Evolutionary conservation across 2,113 vertebrate genomes (phyloP), one percentile per base, ranked within the genome.

Genomic region (Lamprotornis superbus): DNA sequence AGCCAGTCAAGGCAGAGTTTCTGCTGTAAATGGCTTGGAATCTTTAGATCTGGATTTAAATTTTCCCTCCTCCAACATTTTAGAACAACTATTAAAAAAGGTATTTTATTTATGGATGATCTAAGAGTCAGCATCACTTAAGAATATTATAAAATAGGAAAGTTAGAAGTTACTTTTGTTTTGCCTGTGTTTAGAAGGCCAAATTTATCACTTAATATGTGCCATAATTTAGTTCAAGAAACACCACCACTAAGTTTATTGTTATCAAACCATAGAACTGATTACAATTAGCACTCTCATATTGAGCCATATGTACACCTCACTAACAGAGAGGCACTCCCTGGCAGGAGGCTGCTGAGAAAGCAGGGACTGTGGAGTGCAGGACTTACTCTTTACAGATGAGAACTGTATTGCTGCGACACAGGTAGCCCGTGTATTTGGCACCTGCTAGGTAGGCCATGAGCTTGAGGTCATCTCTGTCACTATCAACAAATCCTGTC

Each of bases 391-490:
- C 99, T 98, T 99, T 99, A 77, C 99, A 99, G 97, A 99, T 98
- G 98, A 99, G 99, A 46, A 99, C 98, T 0, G 99, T 99, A 97
- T 99, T 99, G 94, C 99, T 99, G 73, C 99, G 99, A 81, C 99
- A 99, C 53, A 99, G 97, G 78, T 99, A 99, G 44, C 99, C 99
- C 0, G 99, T 99, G 93, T 99, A 99, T 37, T 99, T 98, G 94
- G 99, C 98, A 15, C 99, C 99, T 16, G 99, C 98, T 88, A 99
- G 96, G 94, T 99, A 99, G 5, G 99, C 98, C 99, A 99, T 99
- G 52, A 99, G 91, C 96, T 99, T 99, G 76, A 99, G 97, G 96
- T 99, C 99, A 69, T 99, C 99, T 93, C 99, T 98, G 97, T 99
- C 99, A 27, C 98, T 98, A 20, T 99, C 99, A 83, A 99, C 97